Percentiles rank a stretch among this genome's conserved stretches.
These are phyloP conservation scores for Rhinoptilus africanus DNA, from an alignment of 2,113 vertebrate genomes.

Conservation along the genomic window DNA sequence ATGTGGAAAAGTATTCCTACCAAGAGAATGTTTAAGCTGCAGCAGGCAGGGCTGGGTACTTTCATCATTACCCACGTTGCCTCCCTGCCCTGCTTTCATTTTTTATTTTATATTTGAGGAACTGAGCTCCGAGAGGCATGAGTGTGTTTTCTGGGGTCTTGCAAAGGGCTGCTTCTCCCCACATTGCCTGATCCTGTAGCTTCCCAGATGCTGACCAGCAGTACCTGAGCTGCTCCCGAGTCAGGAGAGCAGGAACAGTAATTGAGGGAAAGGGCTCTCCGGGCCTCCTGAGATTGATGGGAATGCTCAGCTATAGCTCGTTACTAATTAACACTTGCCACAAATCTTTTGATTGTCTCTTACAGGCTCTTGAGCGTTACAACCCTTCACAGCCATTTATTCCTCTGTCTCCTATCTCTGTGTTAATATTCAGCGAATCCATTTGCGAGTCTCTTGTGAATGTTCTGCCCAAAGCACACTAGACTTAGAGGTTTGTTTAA, in stretches of 20 bases:
- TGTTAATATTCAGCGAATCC: background rate
- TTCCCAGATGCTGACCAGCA: background rate
- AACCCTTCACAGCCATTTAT: background rate
- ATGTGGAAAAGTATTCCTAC: background rate
- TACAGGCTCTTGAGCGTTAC: accelerated
- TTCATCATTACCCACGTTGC: background rate
- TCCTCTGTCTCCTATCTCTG: background rate
- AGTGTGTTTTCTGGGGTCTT: background rate
- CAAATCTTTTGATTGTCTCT: background rate
- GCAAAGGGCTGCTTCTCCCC: background rate
- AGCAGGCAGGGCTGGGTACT: background rate
- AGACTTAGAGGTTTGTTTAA: background rate
- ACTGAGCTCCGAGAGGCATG: background rate
- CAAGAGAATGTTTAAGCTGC: background rate
- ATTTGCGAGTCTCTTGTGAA: background rate
- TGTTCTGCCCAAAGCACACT: background rate
- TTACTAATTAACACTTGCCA: background rate
- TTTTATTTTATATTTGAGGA: background rate
- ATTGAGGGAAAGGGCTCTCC: background rate
- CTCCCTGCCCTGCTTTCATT: background rate
- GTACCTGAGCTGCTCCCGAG: background rate
- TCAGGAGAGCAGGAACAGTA: background rate
- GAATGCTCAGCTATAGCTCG: background rate
- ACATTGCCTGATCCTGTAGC: accelerated
- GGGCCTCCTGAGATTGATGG: background rate